Base-by-base conservation (phyloP, 2,797 vertebrate species). In the Sebastolobus altivelis region DNA sequence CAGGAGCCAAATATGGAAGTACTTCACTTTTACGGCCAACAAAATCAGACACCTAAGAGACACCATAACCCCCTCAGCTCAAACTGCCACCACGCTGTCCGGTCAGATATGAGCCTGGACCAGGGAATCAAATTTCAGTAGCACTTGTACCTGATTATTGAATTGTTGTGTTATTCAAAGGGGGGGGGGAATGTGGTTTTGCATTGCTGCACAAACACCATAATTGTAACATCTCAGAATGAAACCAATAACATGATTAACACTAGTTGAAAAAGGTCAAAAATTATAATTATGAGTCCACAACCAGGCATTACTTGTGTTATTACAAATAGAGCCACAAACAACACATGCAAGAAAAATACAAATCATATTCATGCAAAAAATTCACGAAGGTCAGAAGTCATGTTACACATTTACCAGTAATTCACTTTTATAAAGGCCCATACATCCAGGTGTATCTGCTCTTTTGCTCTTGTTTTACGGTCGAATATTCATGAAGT, bases 1-100 rank as follows among this genome's bases (percentile, higher is more conserved):
- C 75, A 63, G 70, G 14, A 82, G 84, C 80, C 69, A 65, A 88
- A 87, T 65, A 61, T 87, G 80, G 67, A 82, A 77, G 78, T 40
- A 37, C 84, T 79, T 85, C 59, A 71, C 70, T 71, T 78, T 75
- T 58, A 77, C 38, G 54, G 82, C 60, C 80, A 80, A 83, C 75
- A 76, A 55, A 83, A 62, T 65, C 72, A 38, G 80, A 83, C 75
- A 77, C 78, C 82, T 79, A 4, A 38, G 86, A 87, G 84, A 83
- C 79, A 14, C 52, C 13, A 18, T 2, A 9, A 70, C 56, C 78
- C 16, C 67, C 67, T 12, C 3, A 6, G 75, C 80, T 35, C 35
- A 37, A 55, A 18, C 25, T 2, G 76, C 40, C 56, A 1, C 60
- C 35, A 61, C 54, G 75, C 75, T 54, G 84, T 56, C 66, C 65